Conservation (phyloP, 2,888 invertebrate genomes). For the Sussaba pulchella region DNA sequence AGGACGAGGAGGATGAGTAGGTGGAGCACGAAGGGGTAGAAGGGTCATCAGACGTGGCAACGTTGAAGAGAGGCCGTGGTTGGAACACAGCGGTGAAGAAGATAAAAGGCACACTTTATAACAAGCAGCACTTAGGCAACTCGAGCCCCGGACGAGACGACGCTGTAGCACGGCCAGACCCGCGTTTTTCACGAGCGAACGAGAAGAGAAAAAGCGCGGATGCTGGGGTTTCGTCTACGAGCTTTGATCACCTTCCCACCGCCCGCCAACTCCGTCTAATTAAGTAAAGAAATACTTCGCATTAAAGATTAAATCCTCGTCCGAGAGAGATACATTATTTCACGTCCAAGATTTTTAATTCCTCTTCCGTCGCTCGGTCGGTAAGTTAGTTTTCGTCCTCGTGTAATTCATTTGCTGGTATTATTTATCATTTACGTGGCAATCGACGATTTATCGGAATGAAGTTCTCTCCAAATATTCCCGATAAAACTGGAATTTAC, state of each 20-base stretch:
- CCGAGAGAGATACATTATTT: neutral
- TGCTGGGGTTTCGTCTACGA: slow-evolving; percentile 10
- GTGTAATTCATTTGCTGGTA: too few species aligned
- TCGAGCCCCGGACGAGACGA: slow-evolving; percentile 59
- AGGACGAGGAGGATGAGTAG: slow-evolving; percentile 33
- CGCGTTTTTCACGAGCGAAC: slow-evolving; percentile 25
- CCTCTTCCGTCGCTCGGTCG: too few species aligned
- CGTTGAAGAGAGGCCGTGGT: slow-evolving; percentile 21
- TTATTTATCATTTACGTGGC: too few species aligned
- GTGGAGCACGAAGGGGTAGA: slow-evolving; percentile 5
- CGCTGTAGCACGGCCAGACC: slow-evolving; percentile 25
- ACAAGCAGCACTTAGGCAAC: slow-evolving; percentile 72
- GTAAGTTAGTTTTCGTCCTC: too few species aligned
- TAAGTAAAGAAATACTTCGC: slow-evolving; percentile 71
- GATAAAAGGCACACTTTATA: slow-evolving; percentile 73
- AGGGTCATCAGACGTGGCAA: neutral
- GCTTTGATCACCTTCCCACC: too few species aligned
- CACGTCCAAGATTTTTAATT: too few species aligned
- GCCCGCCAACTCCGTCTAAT: slow-evolving; percentile 68
- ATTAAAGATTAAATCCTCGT: slow-evolving; percentile 69
- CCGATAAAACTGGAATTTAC: too few species aligned
- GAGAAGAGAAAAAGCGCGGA: slow-evolving; percentile 21
- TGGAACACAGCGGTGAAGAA: slow-evolving; percentile 43
- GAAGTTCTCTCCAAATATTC: too few species aligned
- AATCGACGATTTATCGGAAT: too few species aligned